Evolutionary conservation across 2,797 vertebrate species (phyloP).

Genomic region (Urophycis tenuis): DNA sequence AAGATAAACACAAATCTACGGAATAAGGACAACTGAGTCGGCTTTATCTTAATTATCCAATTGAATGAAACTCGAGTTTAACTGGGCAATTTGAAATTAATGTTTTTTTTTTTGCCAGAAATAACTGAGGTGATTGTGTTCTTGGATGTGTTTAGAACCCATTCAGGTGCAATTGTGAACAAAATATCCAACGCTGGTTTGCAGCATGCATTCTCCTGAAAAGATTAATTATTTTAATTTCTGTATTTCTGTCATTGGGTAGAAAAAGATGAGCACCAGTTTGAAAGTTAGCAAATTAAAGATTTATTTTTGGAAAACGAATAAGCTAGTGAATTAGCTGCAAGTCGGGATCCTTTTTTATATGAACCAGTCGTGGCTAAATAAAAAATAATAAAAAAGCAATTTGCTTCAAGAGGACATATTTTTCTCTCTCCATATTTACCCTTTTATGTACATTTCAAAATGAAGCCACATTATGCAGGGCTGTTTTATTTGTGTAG

Average conservation of each 20-base stretch:
- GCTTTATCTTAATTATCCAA: slow-evolving; percentile 23
- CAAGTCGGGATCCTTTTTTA: slow-evolving; percentile 12
- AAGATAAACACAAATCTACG: slow-evolving; percentile 12
- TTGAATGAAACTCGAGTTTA: slow-evolving; percentile 7
- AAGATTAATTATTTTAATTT: slow-evolving; percentile 16
- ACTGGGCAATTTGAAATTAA: not conserved
- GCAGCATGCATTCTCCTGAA: not conserved
- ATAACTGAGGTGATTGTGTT: slow-evolving; percentile 12
- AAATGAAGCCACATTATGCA: not conserved
- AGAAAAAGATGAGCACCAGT: slow-evolving; percentile 14
- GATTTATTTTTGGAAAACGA: slow-evolving; percentile 13
- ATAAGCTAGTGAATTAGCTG: slow-evolving; percentile 33
- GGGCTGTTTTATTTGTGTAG: not conserved
- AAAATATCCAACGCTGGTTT: not conserved
- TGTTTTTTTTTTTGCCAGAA: not conserved
- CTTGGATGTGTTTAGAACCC: not conserved
- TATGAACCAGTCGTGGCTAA: not conserved
- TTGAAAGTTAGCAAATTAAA: slow-evolving; percentile 32
- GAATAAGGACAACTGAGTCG: slow-evolving; percentile 27
- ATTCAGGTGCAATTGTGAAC: not conserved
- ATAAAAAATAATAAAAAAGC: not conserved
- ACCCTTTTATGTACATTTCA: not conserved
- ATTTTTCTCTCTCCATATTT: not conserved
- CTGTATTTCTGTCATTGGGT: slow-evolving; percentile 21
- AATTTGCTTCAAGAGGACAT: slow-evolving; percentile 15